These are phyloP conservation scores for Orchesellides sinensis DNA, from an alignment of 2,888 invertebrate genomes.

Conservation along the genomic window DNA sequence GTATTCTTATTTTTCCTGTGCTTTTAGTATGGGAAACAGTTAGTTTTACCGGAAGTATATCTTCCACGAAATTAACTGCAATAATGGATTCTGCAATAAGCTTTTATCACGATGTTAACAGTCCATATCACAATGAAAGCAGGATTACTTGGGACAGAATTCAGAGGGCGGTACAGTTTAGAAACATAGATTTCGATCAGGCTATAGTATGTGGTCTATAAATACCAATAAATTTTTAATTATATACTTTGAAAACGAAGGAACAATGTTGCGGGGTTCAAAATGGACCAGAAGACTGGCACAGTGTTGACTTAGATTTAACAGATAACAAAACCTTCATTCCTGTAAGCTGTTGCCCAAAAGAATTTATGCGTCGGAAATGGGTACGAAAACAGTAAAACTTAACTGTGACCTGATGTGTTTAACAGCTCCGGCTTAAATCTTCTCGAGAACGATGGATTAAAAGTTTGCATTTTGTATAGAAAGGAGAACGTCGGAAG, in stretches of 20 bases:
- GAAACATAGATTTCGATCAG: too few species aligned
- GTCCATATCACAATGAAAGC: neutral
- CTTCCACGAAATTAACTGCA: neutral
- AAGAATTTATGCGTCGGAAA: neutral
- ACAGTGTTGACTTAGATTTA: neutral
- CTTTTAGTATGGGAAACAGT: neutral
- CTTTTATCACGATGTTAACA: neutral
- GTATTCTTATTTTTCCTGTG: neutral
- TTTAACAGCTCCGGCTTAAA: too few species aligned
- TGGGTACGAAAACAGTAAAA: neutral
- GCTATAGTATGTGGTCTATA: too few species aligned
- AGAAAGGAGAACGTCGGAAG: neutral
- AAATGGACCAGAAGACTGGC: neutral
- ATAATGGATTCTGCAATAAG: neutral
- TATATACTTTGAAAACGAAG: neutral
- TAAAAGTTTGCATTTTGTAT: too few species aligned
- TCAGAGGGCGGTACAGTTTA: neutral
- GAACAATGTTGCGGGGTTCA: conserved; percentile 1
- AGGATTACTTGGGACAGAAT: neutral
- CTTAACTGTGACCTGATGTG: too few species aligned
- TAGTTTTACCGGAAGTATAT: neutral
- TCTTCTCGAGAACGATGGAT: too few species aligned
- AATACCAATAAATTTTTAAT: too few species aligned
- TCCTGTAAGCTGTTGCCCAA: conserved; percentile 8
- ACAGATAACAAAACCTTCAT: neutral